A percentile compares a stretch with the other conserved stretches of the same genome.
These are phyloP conservation scores for Rana temporaria DNA, from an alignment of 2,113 vertebrate genomes.

Conservation along the genomic window DNA sequence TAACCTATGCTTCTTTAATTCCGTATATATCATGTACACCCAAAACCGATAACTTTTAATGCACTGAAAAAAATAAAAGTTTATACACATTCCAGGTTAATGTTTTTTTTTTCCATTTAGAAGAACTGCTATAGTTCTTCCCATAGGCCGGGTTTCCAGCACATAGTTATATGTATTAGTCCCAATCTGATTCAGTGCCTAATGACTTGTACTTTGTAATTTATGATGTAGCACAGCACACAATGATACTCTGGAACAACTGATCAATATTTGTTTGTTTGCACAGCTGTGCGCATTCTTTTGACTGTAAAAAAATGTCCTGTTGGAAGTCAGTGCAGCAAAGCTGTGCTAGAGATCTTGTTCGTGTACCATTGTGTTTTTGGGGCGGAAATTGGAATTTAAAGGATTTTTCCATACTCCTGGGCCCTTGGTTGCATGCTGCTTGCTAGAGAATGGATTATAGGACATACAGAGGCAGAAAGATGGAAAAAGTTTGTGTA, in stretches of 20 bases:
- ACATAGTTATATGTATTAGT: slow-evolving; percentile 11
- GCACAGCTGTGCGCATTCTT: slow-evolving; percentile 51
- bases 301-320: slow-evolving; percentile 24
- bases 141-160: background rate
- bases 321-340: slow-evolving; percentile 39
- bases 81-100: background rate
- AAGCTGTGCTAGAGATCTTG: slow-evolving; percentile 7
- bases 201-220: slow-evolving; percentile 12
- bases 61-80: background rate
- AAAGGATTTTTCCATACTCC: background rate
- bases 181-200: slow-evolving; percentile 21
- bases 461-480: background rate
- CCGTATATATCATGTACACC: background rate
- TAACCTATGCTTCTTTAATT: background rate
- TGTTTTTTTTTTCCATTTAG: background rate
- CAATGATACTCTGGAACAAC: slow-evolving; percentile 41
- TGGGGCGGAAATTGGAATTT: slow-evolving; percentile 21
- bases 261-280: slow-evolving; percentile 53
- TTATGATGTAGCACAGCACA: slow-evolving; percentile 44
- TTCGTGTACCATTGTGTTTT: slow-evolving; percentile 1
- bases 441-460: background rate
- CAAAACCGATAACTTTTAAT: background rate
- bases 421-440: background rate
- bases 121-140: background rate
- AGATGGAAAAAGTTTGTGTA: no score